Base-by-base conservation (phyloP, 35 echinoderm and acorn worm species). In the Apostichopus californicus region DNA sequence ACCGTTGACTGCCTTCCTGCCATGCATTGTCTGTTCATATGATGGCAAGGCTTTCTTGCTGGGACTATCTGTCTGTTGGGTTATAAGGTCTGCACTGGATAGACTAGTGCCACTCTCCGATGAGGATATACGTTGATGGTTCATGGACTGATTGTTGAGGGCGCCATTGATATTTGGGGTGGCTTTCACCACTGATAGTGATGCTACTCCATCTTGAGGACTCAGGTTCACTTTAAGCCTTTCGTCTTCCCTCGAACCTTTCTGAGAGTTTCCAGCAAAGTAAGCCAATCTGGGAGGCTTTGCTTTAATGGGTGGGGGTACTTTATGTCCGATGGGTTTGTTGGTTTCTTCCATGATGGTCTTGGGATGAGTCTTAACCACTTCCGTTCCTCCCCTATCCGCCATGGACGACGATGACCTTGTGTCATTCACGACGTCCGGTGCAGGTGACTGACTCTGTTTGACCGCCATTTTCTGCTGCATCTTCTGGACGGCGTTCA, bases 401-500 rank as follows among this genome's bases (percentile, higher is more conserved):
- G 23, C 86, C 56, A 78, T 34, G 7, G 77, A 23, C 1, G 77
- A 56, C 6, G 14, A 59, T 72, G 80, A 14, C 23, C 56, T 79
- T 8, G 79, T 77, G 57, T 79, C 90, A 28, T 78, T 80, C 59
- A 87, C 92, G 14, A 79, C 86, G 5, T 68, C 78, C 9, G 77
- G 92, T 4, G 56, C 78, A 24, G 73, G 77, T 26, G 85, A 87
- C 6, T 90, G 34, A 14, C 68, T 87, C 52, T 93, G 92, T 68
- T 93, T 86, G 26, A 93, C 20, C 15, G 78, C 73, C 65, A 89
- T 89, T 14, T 89, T 89, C 17, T 89, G 60, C 90, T 99, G 97
- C 97, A 99, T 99, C 52, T 83, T 92, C 78, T 99, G 95, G 15
- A 99, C 97, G 46, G 97, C 97, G 52, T 91, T 96, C 97, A 99